Percentiles rank a stretch among this genome's conserved stretches.
Evolutionary conservation across 2,113 vertebrate species (phyloP).

Genomic region (Tenebrosternarchus preto): DNA sequence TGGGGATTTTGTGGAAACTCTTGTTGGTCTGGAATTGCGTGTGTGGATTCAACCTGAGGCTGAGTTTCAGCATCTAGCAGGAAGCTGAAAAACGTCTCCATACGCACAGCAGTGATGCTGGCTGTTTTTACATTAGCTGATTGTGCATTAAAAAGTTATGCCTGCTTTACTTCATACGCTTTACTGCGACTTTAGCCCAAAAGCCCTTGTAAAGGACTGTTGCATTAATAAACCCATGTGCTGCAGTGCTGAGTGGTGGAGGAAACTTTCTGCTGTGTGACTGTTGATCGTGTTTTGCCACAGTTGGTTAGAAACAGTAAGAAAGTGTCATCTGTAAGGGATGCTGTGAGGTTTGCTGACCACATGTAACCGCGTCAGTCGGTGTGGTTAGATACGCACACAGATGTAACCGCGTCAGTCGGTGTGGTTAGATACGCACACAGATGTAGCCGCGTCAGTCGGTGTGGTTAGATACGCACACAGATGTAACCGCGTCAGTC

Average conservation of each 20-base stretch:
- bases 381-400: too few species aligned
- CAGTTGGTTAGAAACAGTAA: too few species aligned
- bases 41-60: not conserved
- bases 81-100: conserved; percentile 2
- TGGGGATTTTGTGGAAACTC: not conserved
- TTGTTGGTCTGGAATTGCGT: not conserved
- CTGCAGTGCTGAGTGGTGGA: not conserved
- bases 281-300: too few species aligned
- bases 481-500: too few species aligned
- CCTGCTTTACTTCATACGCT: not conserved
- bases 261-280: not conserved
- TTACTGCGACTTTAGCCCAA: not conserved
- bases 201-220: not conserved
- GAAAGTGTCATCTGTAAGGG: not conserved
- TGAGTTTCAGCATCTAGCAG: not conserved
- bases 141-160: not conserved
- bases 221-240: not conserved
- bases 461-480: too few species aligned
- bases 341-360: too few species aligned
- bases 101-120: not conserved
- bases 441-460: too few species aligned
- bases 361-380: too few species aligned
- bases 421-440: too few species aligned
- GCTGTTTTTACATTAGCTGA: conserved; percentile 11
- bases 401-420: too few species aligned